Percentiles rank a stretch among this genome's conserved stretches.
These are phyloP conservation scores for Drosophila parabipectinata DNA, from an alignment of 1,140 invertebrate species.

Conservation along the genomic window DNA sequence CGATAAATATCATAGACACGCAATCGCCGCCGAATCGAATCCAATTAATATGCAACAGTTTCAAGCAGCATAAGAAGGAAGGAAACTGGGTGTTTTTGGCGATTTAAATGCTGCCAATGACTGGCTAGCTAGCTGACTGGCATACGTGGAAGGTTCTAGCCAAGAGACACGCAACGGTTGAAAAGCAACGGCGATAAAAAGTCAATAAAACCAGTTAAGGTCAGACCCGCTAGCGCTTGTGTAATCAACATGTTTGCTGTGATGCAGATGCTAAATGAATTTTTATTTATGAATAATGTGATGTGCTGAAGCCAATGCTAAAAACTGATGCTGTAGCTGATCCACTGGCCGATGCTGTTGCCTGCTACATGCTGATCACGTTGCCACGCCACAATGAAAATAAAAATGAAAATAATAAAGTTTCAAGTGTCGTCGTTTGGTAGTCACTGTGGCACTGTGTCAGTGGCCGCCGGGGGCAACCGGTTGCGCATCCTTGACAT, in stretches of 20 bases:
- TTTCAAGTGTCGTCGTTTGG: constrained; percentile 72
- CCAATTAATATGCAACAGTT: constrained; percentile 68
- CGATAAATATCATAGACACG: constrained; percentile 55
- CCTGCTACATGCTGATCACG: constrained; percentile 66
- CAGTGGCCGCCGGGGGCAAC: constrained; percentile 77
- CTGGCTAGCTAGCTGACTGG: background rate
- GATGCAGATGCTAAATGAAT: constrained; percentile 76
- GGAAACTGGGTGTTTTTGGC: constrained; percentile 15
- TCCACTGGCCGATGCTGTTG: constrained; percentile 30
- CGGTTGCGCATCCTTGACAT: constrained; percentile 83
- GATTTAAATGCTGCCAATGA: constrained; percentile 54
- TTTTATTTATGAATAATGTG: constrained; percentile 79
- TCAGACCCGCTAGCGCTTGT: constrained; percentile 62
- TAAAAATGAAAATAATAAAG: constrained; percentile 74
- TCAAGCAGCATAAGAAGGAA: constrained; percentile 48
- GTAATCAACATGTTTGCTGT: constrained; percentile 73
- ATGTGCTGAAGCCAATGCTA: constrained; percentile 31
- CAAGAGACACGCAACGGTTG: constrained; percentile 25
- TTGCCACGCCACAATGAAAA: constrained; percentile 72
- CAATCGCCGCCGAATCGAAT: constrained; percentile 42
- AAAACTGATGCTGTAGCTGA: constrained; percentile 46
- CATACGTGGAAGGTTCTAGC: constrained; percentile 70
- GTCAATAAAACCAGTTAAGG: constrained; percentile 82
- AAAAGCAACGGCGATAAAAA: constrained; percentile 55
- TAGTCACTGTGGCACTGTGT: constrained; percentile 74